Evolutionary conservation across 1,140 invertebrate species (phyloP), one percentile per base, ranked within the genome.

Genomic region (Pogonus chalceus): DNA sequence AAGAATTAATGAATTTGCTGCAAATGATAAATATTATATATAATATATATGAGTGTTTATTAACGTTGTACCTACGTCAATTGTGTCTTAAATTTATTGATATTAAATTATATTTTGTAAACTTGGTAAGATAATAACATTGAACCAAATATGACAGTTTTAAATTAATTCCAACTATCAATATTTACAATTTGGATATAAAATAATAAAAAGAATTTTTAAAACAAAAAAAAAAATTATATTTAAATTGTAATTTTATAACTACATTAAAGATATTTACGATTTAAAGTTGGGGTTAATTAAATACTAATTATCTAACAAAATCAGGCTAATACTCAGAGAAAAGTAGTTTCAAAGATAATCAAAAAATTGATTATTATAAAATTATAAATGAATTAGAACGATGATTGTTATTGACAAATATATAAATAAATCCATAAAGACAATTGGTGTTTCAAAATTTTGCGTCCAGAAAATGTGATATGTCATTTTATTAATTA

Each of bases 391-490:
- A 14, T 31, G 26, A 31, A 31, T 14, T 7, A 7, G 26, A 31
- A 31, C 26, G 4, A 14, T 31, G 26, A 31, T 31, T 31, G 26
- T 31, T 4, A 31, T 4, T 31, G 26, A 31, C 4, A 7, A 14
- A 31, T 7, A 14, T 31, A 31, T 4, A 31, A 31, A 31, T 31
- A 31, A 31, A 7, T 31, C 4, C 14, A 7, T 31, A 4, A 9
- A 43, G 18, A 43, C 37, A 43, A 31, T 43, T 43, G 37, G 37
- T 43, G 37, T 43, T 43, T 43, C 37, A 7, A 43, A 43, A 43
- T 43, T 43, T 43, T 43, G 18, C 37, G 37, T 43, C 37, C 37
- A 43, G 7, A 4, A 43, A 43, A 43, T 43, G 37, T 43, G 37
- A 43, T 43, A 43, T 43, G 37, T 43, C 37, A 43, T 43, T 43